phyloP scores from a whole-genome alignment of 1,140 invertebrate genomes.

The Drosophila melanogaster region Release_6_plus_ISO1_MT NC_004354.4:14613001-14613500 shows the following conservation, averaged over 20 bases:
- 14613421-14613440: neutral
- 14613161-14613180: constrained; percentile 7
- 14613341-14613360: constrained; percentile 42
- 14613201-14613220: constrained; percentile 39
- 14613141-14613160: constrained; percentile 42
- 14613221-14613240: neutral
- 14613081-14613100: constrained; percentile 62
- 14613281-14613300: constrained; percentile 4
- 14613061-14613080: neutral
- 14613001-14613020: constrained; percentile 36
- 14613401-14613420: constrained; percentile 22
- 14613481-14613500: constrained; percentile 10
- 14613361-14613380: constrained; percentile 34
- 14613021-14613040: neutral
- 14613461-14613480: neutral
- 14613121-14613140: neutral
- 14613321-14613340: constrained; percentile 9
- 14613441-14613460: neutral
- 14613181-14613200: constrained; percentile 8
- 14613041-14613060: neutral
- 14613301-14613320: constrained; percentile 7
- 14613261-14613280: neutral
- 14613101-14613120: constrained; percentile 70
- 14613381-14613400: constrained; percentile 27
- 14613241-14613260: constrained; percentile 20